A percentile compares a stretch with the other conserved stretches of the same genome.
Evolutionary conservation across 1,140 invertebrate species (phyloP).

Genomic region (Vollenhovia emeryi): DNA sequence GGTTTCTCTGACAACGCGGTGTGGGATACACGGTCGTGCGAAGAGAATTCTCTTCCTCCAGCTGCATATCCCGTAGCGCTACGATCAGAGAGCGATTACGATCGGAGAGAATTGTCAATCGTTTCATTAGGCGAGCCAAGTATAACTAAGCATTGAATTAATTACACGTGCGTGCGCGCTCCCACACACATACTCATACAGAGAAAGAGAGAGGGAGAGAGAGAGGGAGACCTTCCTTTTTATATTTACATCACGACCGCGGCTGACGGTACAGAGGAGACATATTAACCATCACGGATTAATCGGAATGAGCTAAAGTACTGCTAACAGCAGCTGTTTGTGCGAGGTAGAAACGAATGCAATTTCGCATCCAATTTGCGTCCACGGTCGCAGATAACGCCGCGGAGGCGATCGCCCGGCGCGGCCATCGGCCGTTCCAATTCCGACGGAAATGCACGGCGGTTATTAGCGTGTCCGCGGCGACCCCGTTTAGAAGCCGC

Average conservation of each 20-base stretch:
- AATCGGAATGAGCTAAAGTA: constrained; percentile 18
- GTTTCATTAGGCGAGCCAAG: background rate
- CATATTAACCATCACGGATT: constrained; percentile 13
- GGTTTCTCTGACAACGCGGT: background rate
- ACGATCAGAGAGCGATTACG: background rate
- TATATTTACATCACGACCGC: background rate
- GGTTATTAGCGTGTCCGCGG: constrained; percentile 39
- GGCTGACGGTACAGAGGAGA: background rate
- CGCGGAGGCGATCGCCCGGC: constrained; percentile 1
- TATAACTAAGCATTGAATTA: background rate
- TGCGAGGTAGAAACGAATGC: constrained; percentile 46
- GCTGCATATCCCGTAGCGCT: background rate
- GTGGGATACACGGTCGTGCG: background rate
- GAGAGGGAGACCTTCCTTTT: constrained; percentile 17
- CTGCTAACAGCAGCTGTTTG: constrained; percentile 40
- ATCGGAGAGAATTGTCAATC: background rate
- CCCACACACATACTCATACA: background rate
- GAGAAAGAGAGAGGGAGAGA: background rate
- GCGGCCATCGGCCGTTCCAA: background rate
- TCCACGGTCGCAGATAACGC: constrained; percentile 64
- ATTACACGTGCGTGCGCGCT: background rate
- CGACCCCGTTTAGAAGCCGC: constrained; percentile 25
- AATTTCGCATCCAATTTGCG: constrained; percentile 56
- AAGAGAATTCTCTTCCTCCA: constrained; percentile 13
- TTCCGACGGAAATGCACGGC: constrained; percentile 34